A percentile compares a stretch with the other conserved stretches of the same genome.
Evolutionary conservation across 2,113 vertebrate species (phyloP).

Genomic region (Baryphthengus martii): DNA sequence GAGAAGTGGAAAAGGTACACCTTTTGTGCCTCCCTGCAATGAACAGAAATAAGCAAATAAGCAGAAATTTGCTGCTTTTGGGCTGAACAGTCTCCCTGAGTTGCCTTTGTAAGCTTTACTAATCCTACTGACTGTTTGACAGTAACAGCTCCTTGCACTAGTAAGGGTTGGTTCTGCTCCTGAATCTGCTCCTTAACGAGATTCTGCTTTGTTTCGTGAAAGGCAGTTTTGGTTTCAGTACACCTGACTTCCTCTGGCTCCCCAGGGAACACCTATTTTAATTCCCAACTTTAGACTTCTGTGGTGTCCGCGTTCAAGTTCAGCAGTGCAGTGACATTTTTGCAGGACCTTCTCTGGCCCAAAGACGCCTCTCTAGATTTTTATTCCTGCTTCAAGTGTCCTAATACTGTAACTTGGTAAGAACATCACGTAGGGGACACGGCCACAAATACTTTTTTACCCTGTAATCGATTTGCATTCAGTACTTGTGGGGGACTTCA

Average conservation of each 20-base stretch:
- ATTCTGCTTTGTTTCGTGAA: neutral
- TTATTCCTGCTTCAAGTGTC: neutral
- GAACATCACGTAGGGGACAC: rapidly evolving
- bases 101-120: neutral
- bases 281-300: neutral
- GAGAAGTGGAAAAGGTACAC: neutral
- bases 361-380: neutral
- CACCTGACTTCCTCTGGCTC: neutral
- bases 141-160: neutral
- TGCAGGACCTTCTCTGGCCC: neutral
- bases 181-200: neutral
- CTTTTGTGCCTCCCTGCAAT: no score
- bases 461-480: neutral
- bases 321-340: neutral
- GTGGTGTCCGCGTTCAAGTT: rapidly evolving
- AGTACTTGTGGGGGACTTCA: neutral
- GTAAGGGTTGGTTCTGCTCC: neutral
- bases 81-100: neutral
- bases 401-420: neutral
- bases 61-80: neutral
- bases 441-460: neutral
- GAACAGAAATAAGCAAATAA: neutral
- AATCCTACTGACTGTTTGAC: neutral
- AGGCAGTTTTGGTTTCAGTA: neutral
- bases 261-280: neutral